phyloP scores from a whole-genome alignment of 1,140 invertebrate genomes.

The Lordiphosa mommai region DNA sequence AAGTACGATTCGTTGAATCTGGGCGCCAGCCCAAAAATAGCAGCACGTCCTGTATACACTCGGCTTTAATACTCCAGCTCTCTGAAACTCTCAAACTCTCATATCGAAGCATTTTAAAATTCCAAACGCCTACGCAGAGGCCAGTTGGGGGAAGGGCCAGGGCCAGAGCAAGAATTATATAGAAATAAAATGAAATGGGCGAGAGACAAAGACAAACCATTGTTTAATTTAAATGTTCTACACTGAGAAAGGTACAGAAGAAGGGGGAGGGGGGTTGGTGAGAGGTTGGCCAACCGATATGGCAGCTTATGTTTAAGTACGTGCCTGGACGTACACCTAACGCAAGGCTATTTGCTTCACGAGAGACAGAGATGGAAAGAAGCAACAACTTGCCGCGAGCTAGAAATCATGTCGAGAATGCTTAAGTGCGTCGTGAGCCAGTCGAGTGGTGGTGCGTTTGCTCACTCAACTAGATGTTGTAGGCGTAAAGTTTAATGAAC shows the following conservation, averaged over 20 bases:
- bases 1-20: too few species aligned
- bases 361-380: neutral
- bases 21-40: conserved; percentile 15
- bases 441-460: conserved; percentile 46
- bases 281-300: conserved; percentile 41
- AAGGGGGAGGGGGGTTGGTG: neutral
- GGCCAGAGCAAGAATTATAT: conserved; percentile 23
- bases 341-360: conserved; percentile 28
- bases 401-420: conserved; percentile 68
- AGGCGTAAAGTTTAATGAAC: conserved; percentile 59
- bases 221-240: conserved; percentile 57
- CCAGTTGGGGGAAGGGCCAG: neutral
- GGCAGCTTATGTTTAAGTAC: conserved; percentile 58
- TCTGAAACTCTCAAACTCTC: neutral
- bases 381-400: conserved; percentile 51
- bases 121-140: conserved; percentile 46
- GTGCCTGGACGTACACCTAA: conserved; percentile 36
- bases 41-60: conserved; percentile 19
- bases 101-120: conserved; percentile 50
- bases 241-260: conserved; percentile 2
- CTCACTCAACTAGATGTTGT: conserved; percentile 9
- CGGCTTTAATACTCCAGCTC: conserved; percentile 15
- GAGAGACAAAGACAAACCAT: conserved; percentile 26
- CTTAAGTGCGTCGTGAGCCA: conserved; percentile 54
- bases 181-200: conserved; percentile 53